Conservation (phyloP, 2,797 vertebrate species). For the Xiphorhynchus erythropygius region DNA sequence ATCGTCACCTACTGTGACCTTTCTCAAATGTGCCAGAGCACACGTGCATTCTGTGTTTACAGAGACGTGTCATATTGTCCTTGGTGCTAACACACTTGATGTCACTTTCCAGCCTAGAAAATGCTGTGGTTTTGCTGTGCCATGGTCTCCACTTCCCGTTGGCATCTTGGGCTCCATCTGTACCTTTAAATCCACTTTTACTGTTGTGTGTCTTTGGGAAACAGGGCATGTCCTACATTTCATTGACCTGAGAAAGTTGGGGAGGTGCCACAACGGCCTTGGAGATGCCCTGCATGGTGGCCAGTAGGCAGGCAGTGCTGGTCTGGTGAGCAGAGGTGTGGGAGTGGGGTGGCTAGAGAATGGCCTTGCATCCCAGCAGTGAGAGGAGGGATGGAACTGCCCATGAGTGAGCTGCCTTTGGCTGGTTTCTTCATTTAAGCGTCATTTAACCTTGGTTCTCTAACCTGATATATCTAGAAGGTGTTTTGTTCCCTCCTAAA, state of each 20-base stretch:
- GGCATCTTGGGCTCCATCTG: not conserved
- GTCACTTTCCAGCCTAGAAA: not conserved
- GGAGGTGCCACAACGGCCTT: not conserved
- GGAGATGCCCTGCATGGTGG: rapidly evolving
- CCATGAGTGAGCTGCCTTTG: not conserved
- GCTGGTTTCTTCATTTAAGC: not conserved
- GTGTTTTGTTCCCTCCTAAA: not conserved
- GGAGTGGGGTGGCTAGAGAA: not conserved
- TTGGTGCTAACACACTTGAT: not conserved
- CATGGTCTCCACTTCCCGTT: rapidly evolving
- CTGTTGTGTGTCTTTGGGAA: not conserved
- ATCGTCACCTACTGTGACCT: not conserved
- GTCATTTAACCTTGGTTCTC: not conserved
- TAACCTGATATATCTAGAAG: not conserved
- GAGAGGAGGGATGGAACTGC: not conserved
- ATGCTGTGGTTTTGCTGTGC: not conserved
- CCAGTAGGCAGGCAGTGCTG: not conserved
- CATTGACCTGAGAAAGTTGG: not conserved
- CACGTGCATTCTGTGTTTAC: not conserved
- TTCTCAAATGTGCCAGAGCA: not conserved
- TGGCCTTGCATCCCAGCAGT: rapidly evolving
- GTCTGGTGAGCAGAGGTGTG: not conserved
- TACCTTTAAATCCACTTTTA: not conserved
- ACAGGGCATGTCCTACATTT: not conserved
- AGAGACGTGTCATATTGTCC: not conserved